These are phyloP conservation scores for Engystomops pustulosus DNA, from an alignment of 2,113 vertebrate genomes.

Conservation along the genomic window DNA sequence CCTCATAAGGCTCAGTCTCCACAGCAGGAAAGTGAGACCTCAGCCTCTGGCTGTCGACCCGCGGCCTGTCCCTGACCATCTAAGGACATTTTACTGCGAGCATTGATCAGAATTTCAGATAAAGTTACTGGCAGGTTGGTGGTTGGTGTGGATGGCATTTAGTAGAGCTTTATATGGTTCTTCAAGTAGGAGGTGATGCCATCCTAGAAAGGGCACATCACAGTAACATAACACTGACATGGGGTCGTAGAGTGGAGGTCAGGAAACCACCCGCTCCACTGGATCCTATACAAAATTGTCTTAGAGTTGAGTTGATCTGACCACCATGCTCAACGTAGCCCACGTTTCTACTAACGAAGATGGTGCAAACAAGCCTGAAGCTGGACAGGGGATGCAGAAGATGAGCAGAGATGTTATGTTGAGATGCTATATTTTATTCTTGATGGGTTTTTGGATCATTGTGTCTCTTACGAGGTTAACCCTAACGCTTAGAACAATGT, in stretches of 20 bases:
- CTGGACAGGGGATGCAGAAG: not conserved
- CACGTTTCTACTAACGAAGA: too few relatives aligned
- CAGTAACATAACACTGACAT: not conserved
- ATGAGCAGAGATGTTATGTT: too few relatives aligned
- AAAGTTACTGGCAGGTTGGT: slow-evolving; percentile 11
- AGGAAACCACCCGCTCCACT: not conserved
- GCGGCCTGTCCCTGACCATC: not conserved
- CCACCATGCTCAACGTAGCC: not conserved
- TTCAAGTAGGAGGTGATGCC: not conserved
- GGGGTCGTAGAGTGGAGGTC: not conserved
- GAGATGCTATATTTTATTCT: too few relatives aligned
- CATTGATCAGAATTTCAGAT: not conserved
- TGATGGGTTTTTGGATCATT: too few relatives aligned
- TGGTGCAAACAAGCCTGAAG: not conserved
- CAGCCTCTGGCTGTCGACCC: not conserved
- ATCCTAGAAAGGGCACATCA: not conserved
- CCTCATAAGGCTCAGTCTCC: not conserved
- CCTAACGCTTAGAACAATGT: too few relatives aligned
- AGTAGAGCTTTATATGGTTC: slow-evolving; percentile 20
- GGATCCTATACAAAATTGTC: too few relatives aligned
- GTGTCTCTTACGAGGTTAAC: too few relatives aligned
- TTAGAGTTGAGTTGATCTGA: too few relatives aligned
- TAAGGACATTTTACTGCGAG: slow-evolving; percentile 17
- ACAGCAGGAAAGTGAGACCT: not conserved
- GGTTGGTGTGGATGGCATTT: not conserved